These are phyloP conservation scores for Lasioglossum figueresi DNA, from an alignment of 2,888 invertebrate species.

Conservation along the genomic window DNA sequence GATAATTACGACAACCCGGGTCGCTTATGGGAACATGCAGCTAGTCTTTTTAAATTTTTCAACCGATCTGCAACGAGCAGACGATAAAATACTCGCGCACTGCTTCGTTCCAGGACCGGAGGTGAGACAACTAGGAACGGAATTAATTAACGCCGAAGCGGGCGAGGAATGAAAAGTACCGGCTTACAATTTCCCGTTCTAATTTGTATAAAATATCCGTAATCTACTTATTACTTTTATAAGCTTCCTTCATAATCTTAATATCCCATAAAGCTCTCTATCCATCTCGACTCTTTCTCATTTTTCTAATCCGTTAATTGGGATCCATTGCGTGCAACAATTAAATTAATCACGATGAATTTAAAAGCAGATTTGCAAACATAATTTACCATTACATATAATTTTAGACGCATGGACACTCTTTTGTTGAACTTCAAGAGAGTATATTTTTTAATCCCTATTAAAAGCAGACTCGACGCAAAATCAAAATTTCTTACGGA, in stretches of 20 bases:
- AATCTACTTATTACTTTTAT: neutral
- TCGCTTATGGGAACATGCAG: conserved; percentile 22
- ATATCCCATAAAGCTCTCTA: neutral
- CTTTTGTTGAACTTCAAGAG: no score
- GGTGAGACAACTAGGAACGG: neutral
- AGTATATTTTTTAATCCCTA: no score
- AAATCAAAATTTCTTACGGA: no score
- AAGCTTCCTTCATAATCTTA: neutral
- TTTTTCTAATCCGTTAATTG: neutral
- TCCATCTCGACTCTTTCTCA: neutral
- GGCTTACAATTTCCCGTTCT: neutral
- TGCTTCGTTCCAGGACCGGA: neutral
- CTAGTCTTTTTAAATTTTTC: conserved; percentile 19
- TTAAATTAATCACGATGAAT: neutral
- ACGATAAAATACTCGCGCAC: neutral
- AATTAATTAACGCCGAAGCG: conserved; percentile 35
- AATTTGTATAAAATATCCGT: neutral
- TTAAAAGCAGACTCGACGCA: no score
- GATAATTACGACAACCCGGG: conserved; percentile 45
- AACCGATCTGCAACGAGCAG: neutral
- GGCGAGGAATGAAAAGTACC: neutral
- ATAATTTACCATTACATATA: no score
- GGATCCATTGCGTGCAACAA: neutral
- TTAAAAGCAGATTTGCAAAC: neutral
- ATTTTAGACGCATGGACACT: no score